Conservation (phyloP, 2,888 invertebrate species). For the Anaspis maculata region DNA sequence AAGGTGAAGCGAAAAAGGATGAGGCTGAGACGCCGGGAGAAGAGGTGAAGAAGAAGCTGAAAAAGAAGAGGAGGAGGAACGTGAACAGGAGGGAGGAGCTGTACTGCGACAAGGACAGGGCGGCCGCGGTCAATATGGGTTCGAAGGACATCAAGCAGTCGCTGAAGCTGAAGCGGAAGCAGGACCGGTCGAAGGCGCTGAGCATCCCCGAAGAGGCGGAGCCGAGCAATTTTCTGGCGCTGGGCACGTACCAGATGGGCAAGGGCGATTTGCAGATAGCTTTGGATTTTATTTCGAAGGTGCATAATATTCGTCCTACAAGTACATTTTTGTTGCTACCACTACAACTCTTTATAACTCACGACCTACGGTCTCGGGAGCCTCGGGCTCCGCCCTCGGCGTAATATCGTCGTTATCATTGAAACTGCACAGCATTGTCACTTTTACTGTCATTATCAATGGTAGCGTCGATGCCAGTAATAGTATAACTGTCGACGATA, state of each 20-base stretch:
- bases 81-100: slow-evolving; percentile 57
- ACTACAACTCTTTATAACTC: slow-evolving; percentile 1
- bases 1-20: too few species aligned
- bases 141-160: slow-evolving; percentile 83
- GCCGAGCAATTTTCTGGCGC: slow-evolving; percentile 63
- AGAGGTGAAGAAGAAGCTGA: slow-evolving; percentile 31
- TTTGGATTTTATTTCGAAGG: slow-evolving; percentile 72
- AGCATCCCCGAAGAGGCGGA: slow-evolving; percentile 74
- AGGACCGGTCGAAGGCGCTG: slow-evolving; percentile 63
- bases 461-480: too few species aligned
- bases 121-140: slow-evolving; percentile 81
- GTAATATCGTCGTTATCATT: too few species aligned
- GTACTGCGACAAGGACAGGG: slow-evolving; percentile 85
- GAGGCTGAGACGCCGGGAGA: slow-evolving; percentile 13
- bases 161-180: slow-evolving; percentile 67
- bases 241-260: slow-evolving; percentile 69
- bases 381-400: too few species aligned
- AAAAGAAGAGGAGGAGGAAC: slow-evolving; percentile 40
- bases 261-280: slow-evolving; percentile 66
- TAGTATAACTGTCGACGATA: too few species aligned
- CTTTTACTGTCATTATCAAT: too few species aligned
- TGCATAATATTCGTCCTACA: slow-evolving; percentile 30
- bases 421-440: too few species aligned
- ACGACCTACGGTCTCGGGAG: too few species aligned
- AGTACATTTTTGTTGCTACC: neutral